Percentiles rank a stretch among this genome's conserved stretches.
Evolutionary conservation across 1,140 invertebrate genomes (phyloP).

Genomic region (Listronotus oregonensis): DNA sequence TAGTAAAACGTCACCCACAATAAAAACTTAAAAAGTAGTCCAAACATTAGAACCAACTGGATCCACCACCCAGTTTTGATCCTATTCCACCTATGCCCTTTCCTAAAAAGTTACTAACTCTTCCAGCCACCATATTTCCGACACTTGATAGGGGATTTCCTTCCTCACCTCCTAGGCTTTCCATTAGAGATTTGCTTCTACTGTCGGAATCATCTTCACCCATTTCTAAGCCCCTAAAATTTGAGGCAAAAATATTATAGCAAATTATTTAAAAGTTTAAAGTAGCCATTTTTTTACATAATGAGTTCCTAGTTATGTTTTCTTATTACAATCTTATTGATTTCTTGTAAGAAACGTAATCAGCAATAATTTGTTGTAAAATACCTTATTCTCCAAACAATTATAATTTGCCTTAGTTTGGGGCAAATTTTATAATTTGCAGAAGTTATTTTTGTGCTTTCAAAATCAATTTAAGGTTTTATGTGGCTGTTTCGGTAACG

Average conservation of each 20-base stretch:
- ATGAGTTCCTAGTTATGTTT: too few relatives aligned
- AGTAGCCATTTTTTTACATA: too few relatives aligned
- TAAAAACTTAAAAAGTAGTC: background rate
- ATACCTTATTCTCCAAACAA: too few relatives aligned
- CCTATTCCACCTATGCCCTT: conserved; percentile 82
- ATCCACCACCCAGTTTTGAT: conserved; percentile 72
- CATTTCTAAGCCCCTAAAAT: conserved; percentile 57
- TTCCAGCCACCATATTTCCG: conserved; percentile 74
- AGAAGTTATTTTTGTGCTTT: too few relatives aligned
- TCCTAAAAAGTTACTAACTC: conserved; percentile 81
- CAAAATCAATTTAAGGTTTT: too few relatives aligned
- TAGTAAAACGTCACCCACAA: conserved; percentile 1
- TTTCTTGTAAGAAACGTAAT: too few relatives aligned
- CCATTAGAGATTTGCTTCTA: conserved; percentile 66
- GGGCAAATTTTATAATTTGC: too few relatives aligned
- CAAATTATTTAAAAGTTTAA: too few relatives aligned
- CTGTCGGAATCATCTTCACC: conserved; percentile 70
- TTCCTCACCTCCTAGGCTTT: conserved; percentile 66
- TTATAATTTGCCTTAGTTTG: too few relatives aligned
- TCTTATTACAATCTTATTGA: too few relatives aligned
- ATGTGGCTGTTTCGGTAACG: too few relatives aligned
- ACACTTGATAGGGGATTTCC: conserved; percentile 70
- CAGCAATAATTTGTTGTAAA: too few relatives aligned
- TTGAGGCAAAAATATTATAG: background rate
- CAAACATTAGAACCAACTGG: conserved; percentile 40